Conservation (phyloP, 1,140 invertebrate genomes). For the Samia ricini region DNA sequence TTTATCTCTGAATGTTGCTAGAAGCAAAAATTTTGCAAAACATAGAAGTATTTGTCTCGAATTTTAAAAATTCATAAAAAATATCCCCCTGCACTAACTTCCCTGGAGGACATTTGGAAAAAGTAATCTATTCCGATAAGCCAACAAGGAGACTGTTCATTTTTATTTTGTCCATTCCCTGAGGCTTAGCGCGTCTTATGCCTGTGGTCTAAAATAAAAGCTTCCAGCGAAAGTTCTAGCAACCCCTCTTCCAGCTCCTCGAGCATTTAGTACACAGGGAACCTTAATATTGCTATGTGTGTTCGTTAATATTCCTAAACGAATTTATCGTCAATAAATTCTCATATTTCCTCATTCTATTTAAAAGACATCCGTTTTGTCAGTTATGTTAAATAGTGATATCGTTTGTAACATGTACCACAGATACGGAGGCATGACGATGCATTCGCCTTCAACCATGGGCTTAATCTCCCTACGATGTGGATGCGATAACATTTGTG, state of each 20-base stretch:
- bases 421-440: constrained; percentile 61
- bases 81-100: constrained; percentile 38
- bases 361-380: no score
- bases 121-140: constrained; percentile 76
- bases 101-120: constrained; percentile 66
- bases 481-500: constrained; percentile 60
- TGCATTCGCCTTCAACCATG: constrained; percentile 62
- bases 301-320: no score
- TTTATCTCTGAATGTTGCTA: constrained; percentile 31
- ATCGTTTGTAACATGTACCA: constrained; percentile 26
- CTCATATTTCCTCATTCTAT: no score
- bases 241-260: no score
- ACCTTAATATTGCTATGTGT: no score
- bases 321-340: no score
- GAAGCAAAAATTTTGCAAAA: constrained; percentile 37
- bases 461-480: constrained; percentile 71
- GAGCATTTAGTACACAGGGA: no score
- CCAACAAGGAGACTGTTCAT: constrained; percentile 71
- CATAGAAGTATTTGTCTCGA: constrained; percentile 31
- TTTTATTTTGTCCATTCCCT: constrained; percentile 75
- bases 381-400: no score
- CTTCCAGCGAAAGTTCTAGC: not conserved
- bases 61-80: constrained; percentile 50
- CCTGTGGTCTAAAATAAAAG: constrained; percentile 28
- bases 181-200: constrained; percentile 60